Conservation (phyloP, 2,888 invertebrate genomes). For the Lamproptera curius region DNA sequence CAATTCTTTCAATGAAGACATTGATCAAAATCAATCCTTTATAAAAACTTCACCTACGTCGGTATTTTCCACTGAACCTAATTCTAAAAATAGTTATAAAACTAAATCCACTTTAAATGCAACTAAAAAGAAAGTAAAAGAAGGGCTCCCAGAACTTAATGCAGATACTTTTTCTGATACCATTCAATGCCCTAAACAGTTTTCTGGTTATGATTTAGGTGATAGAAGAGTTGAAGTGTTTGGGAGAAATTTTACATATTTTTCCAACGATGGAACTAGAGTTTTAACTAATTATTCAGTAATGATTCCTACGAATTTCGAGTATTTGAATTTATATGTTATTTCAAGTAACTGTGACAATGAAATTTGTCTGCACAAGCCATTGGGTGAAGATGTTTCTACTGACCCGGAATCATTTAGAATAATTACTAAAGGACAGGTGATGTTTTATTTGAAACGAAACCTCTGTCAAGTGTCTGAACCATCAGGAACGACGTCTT, state of each 20-base stretch:
- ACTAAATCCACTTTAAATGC: neutral
- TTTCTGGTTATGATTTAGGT: slow-evolving; percentile 60
- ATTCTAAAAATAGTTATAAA: slow-evolving; percentile 38
- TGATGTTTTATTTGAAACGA: slow-evolving; percentile 57
- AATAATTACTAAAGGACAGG: slow-evolving; percentile 52
- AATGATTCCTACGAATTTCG: slow-evolving; percentile 57
- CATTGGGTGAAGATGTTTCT: slow-evolving; percentile 42
- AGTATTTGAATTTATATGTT: slow-evolving; percentile 52
- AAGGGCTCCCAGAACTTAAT: slow-evolving; percentile 21
- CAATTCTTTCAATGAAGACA: slow-evolving; percentile 29
- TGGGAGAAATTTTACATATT: slow-evolving; percentile 59
- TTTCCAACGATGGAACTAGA: slow-evolving; percentile 60
- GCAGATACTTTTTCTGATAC: slow-evolving; percentile 21
- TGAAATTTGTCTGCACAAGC: slow-evolving; percentile 61
- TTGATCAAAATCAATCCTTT: slow-evolving; percentile 23
- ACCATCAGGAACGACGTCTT: slow-evolving; percentile 23
- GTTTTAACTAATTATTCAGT: slow-evolving; percentile 50
- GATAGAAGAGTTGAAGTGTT: slow-evolving; percentile 64
- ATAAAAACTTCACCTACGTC: slow-evolving; percentile 35
- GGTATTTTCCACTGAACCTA: slow-evolving; percentile 33
- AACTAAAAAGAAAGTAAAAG: slow-evolving; percentile 28
- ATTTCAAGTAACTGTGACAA: slow-evolving; percentile 51
- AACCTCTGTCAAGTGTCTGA: slow-evolving; percentile 38
- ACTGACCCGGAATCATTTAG: slow-evolving; percentile 55
- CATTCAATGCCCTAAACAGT: slow-evolving; percentile 23